Base-by-base conservation (phyloP, 1,140 invertebrate genomes). In the Pinna nobilis region DNA sequence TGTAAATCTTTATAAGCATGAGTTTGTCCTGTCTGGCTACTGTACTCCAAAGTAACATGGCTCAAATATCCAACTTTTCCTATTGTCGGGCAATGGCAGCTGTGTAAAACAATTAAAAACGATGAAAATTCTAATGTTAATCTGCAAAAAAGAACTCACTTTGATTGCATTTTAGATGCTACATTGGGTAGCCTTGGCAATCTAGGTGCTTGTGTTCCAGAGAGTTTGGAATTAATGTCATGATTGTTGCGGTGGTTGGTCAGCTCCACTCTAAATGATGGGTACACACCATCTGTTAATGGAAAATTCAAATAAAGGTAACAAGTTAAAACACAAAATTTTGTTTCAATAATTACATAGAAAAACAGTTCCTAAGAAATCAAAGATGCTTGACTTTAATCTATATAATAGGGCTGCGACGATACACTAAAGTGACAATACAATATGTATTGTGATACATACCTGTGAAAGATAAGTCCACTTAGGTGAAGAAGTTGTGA, bases 261-360 rank as follows among this genome's bases (percentile, higher is more conserved):
- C 0, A 72, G 35, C 20, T 72, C 65, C 25, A 65, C 64, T 20
- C 50, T 57, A 64, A 59, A 79, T 33, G 60, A 68, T 28, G 79
- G 79, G 63, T 68, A 81, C 41, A 71, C 59, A 47, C 69, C 72
- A 68, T 79, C 77, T 78, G 60, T 5, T n/a, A 59, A 30, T n/a
- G 1, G 53, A 35, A 35, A 15, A 18, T 18, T 25, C n/a, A 66
- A 50, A 20, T 51, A n/a, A n/a, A 66, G 51, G 1, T 23, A 41
- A 30, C 7, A 37, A n/a, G 3, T 28, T 32, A 30, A 25, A 59
- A 18, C 1, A 18, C n/a, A 59, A 7, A 35, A 20, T 0, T 51
- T 20, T 1, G 11, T 41, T 33, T 1, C 23, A 47, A 41, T 35
- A 39, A 51, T 41, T 47, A 7, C 32, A 37, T 50, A 0, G 30